These are phyloP conservation scores for Chrysomela aeneicollis DNA, from an alignment of 2,888 invertebrate genomes.

Conservation along the genomic window DNA sequence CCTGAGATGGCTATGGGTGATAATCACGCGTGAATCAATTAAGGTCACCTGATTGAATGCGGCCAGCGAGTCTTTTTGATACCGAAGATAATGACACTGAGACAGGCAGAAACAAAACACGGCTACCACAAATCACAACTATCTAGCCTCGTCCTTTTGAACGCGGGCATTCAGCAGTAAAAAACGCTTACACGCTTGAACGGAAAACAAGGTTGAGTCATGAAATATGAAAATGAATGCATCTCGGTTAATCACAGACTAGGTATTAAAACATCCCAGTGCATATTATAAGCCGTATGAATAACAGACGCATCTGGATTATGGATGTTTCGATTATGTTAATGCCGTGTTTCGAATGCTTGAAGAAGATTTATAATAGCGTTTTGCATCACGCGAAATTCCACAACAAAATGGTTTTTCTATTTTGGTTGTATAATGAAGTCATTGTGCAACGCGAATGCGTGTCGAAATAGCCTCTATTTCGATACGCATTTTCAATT, in stretches of 20 bases:
- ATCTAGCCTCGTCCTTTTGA: neutral
- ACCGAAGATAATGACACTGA: no score
- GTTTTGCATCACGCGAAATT: slow-evolving; percentile 38
- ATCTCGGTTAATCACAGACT: slow-evolving; percentile 33
- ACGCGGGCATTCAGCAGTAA: no score
- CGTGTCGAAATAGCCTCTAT: no score
- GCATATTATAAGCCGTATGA: slow-evolving; percentile 30
- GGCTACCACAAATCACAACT: slow-evolving; percentile 2
- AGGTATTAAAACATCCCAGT: slow-evolving; percentile 21
- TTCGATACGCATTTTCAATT: no score
- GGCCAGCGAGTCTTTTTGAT: no score
- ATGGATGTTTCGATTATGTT: slow-evolving; percentile 48
- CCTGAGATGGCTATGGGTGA: no score
- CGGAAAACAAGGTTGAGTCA: slow-evolving; percentile 2
- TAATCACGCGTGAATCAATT: no score
- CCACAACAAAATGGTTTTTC: slow-evolving; percentile 34
- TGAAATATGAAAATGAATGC: slow-evolving; percentile 30
- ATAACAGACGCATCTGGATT: slow-evolving; percentile 38
- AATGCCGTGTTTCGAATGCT: slow-evolving; percentile 41
- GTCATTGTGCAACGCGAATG: no score
- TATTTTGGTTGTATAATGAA: no score
- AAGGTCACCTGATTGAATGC: no score
- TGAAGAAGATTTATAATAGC: slow-evolving; percentile 41
- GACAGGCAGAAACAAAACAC: neutral
- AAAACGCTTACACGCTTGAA: neutral